These are phyloP conservation scores for Vidua chalybeata DNA, from an alignment of 2,113 vertebrate species.

Conservation along the genomic window DNA sequence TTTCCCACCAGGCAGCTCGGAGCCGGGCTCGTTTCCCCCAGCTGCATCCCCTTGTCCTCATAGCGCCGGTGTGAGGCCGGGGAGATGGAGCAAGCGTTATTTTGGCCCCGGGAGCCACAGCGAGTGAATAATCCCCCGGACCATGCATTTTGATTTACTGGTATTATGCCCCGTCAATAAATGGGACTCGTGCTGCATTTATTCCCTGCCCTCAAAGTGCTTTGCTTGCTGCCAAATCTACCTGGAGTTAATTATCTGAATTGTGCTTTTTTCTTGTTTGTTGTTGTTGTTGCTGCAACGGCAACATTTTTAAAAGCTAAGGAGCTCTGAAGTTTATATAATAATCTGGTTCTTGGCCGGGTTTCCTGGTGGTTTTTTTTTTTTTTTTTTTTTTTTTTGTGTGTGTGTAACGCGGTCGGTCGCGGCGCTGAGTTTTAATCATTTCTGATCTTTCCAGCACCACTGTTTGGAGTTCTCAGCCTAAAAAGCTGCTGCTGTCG, in stretches of 20 bases:
- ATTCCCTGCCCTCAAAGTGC: background rate
- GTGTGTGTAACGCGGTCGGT: background rate
- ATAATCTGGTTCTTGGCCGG: slow-evolving; percentile 52
- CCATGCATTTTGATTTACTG: background rate
- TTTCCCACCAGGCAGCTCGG: background rate
- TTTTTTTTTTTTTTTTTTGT: background rate
- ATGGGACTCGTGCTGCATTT: background rate
- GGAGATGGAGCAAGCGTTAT: background rate
- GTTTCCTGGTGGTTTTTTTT: background rate
- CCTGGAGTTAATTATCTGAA: slow-evolving; percentile 56
- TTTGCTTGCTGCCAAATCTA: slow-evolving; percentile 25
- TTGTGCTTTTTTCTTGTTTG: background rate
- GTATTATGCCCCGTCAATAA: background rate
- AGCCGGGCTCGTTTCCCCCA: background rate
- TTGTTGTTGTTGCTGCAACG: background rate
- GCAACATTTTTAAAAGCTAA: slow-evolving; percentile 24
- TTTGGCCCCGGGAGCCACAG: background rate
- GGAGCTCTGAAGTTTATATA: slow-evolving; percentile 60
- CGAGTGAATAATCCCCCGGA: background rate
- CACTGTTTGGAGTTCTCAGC: background rate
- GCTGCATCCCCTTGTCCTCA: background rate
- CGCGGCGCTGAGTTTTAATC: background rate
- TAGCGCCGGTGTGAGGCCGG: background rate
- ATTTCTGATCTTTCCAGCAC: background rate
- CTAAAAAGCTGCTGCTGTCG: background rate